phyloP scores from a whole-genome alignment of 2,888 invertebrate species.

The Caprella mutica region DNA sequence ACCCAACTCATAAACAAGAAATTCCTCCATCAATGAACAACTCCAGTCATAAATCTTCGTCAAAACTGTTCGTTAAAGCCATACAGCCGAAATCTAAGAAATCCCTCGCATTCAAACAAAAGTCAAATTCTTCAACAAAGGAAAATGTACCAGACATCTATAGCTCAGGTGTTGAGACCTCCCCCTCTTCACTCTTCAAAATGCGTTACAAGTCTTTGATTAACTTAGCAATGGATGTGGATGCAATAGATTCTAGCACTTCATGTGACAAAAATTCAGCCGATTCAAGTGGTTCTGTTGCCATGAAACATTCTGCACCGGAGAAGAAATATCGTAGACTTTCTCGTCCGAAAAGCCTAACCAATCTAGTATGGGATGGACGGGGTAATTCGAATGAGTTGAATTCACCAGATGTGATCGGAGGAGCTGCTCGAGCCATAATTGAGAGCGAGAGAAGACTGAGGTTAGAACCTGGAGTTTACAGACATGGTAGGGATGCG shows the following conservation, averaged over 20 bases:
- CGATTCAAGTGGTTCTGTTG: conserved; percentile 51
- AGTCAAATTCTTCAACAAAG: conserved; percentile 60
- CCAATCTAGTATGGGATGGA: conserved; percentile 55
- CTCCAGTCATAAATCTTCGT: background rate
- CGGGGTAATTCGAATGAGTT: conserved; percentile 37
- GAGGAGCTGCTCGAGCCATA: conserved; percentile 19
- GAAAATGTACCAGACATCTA: conserved; percentile 20
- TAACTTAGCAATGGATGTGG: conserved; percentile 50
- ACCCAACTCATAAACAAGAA: conserved; percentile 11
- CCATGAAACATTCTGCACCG: conserved; percentile 48
- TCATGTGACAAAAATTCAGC: conserved; percentile 76
- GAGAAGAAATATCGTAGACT: conserved; percentile 65
- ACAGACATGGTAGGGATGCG: conserved; percentile 47
- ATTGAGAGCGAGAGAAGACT: conserved; percentile 27
- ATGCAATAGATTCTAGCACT: conserved; percentile 78
- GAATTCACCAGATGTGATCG: conserved; percentile 40
- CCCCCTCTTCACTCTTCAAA: conserved; percentile 63
- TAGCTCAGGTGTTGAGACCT: conserved; percentile 15
- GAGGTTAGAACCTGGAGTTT: conserved; percentile 43
- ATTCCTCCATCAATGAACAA: conserved; percentile 3
- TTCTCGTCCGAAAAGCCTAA: conserved; percentile 70
- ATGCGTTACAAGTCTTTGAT: conserved; percentile 50
- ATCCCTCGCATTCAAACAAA: conserved; percentile 56
- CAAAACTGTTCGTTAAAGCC: conserved; percentile 67
- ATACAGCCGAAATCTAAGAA: conserved; percentile 49